phyloP scores from a whole-genome alignment of 2,113 vertebrate species.

The Stictonetta naevosa region DNA sequence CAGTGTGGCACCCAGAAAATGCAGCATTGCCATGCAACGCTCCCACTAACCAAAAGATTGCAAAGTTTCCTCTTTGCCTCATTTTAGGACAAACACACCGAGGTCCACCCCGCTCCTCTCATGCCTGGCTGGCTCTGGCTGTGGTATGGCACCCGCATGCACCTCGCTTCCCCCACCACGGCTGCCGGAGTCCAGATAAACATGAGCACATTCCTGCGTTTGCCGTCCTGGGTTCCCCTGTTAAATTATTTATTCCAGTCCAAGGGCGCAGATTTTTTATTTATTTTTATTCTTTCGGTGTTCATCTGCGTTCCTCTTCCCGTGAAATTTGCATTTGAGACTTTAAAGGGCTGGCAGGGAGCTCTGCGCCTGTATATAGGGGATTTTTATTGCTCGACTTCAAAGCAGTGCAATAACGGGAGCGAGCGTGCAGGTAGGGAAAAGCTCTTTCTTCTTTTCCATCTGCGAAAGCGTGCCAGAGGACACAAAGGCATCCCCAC shows the following conservation, averaged over 20 bases:
- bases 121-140: not conserved
- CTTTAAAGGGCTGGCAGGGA: slow-evolving; percentile 19
- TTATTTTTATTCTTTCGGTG: not conserved
- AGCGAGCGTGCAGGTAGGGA: not conserved
- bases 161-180: fast-evolving
- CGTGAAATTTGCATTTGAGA: not conserved
- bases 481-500: slow-evolving; percentile 3
- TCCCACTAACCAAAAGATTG: not conserved
- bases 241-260: not conserved
- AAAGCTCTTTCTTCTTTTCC: slow-evolving; percentile 38
- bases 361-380: not conserved
- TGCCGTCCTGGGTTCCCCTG: not conserved
- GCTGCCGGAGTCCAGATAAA: not conserved
- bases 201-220: not conserved
- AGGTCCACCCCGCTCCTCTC: not conserved
- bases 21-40: not conserved
- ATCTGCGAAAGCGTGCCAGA: not conserved
- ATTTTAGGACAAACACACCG: not conserved
- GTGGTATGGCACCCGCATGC: not conserved
- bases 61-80: not conserved
- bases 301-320: not conserved
- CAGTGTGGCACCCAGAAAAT: not conserved
- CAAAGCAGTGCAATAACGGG: slow-evolving; percentile 2
- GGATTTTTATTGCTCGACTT: not conserved
- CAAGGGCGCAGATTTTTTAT: not conserved